These are phyloP conservation scores for Oscheius sp. DNA, from an alignment of 2,888 invertebrate species.

Conservation along the genomic window DNA sequence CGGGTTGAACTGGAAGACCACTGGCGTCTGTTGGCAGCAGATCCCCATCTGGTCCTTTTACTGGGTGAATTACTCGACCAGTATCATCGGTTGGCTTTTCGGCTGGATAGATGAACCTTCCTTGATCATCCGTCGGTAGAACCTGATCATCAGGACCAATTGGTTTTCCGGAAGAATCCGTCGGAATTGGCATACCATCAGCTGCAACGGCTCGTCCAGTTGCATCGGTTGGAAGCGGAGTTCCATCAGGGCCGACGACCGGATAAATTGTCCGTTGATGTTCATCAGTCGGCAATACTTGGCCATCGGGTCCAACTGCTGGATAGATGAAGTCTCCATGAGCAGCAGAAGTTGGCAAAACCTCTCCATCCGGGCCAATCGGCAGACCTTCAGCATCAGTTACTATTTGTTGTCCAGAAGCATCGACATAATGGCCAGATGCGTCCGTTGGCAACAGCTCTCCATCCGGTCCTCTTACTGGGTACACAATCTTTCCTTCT, in stretches of 20 bases:
- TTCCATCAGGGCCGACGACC: slow-evolving; percentile 59
- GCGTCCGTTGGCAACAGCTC: slow-evolving; percentile 52
- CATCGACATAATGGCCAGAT: slow-evolving; percentile 39
- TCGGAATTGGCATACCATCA: slow-evolving; percentile 44
- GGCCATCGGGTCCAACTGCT: slow-evolving; percentile 39
- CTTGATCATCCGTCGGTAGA: not conserved
- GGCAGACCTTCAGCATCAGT: slow-evolving; percentile 30
- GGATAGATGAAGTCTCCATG: slow-evolving; percentile 29
- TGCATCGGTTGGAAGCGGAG: slow-evolving; percentile 52
- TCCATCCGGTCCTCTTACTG: slow-evolving; percentile 51
- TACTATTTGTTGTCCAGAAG: slow-evolving; percentile 45
- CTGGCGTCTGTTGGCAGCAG: slow-evolving; percentile 41
- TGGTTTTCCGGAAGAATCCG: slow-evolving; percentile 35
- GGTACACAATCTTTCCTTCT: slow-evolving; percentile 36
- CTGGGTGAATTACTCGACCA: slow-evolving; percentile 58
- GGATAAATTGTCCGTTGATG: slow-evolving; percentile 49
- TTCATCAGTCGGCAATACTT: slow-evolving; percentile 46
- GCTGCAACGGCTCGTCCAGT: slow-evolving; percentile 49
- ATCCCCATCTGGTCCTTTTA: slow-evolving; percentile 57
- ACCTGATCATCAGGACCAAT: slow-evolving; percentile 46
- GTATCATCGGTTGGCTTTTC: slow-evolving; percentile 33
- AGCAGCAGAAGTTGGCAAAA: not conserved
- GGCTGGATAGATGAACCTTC: slow-evolving; percentile 38
- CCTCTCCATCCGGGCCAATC: slow-evolving; percentile 46
- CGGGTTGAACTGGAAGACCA: slow-evolving; percentile 37